Evolutionary conservation across 2,888 invertebrate species (phyloP).

Genomic region (Heliconius hortense): DNA sequence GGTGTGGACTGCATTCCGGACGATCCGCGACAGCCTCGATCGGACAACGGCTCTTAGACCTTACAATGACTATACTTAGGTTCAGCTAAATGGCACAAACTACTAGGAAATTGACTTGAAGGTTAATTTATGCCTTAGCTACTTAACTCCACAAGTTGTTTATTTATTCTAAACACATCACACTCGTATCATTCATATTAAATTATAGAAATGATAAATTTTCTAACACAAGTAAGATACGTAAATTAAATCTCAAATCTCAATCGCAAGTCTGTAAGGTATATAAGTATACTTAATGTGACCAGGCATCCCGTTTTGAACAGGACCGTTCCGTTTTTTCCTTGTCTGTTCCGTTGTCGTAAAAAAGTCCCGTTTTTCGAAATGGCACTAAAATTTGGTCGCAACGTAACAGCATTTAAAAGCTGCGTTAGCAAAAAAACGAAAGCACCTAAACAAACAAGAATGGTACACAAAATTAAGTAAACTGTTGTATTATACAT

Average conservation of each 20-base stretch:
- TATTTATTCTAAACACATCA: background rate
- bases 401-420: too few species aligned
- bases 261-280: background rate
- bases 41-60: constrained; percentile 64
- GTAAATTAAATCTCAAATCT: background rate
- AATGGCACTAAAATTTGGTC: too few species aligned
- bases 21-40: constrained; percentile 50
- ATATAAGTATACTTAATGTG: background rate
- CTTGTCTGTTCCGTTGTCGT: too few species aligned
- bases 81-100: constrained; percentile 10
- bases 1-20: constrained; percentile 69
- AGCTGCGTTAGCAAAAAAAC: too few species aligned
- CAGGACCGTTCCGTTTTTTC: too few species aligned
- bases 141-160: background rate
- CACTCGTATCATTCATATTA: background rate
- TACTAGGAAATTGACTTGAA: background rate
- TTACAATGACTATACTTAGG: constrained; percentile 47
- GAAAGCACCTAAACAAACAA: too few species aligned
- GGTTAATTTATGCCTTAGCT: background rate
- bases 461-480: too few species aligned
- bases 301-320: too few species aligned
- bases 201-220: background rate
- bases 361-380: too few species aligned
- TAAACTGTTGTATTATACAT: too few species aligned
- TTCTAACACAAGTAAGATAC: background rate